These are phyloP conservation scores for Propithecus perrieri DNA, from an alignment of 2,797 vertebrate genomes.

Conservation along the genomic window DNA sequence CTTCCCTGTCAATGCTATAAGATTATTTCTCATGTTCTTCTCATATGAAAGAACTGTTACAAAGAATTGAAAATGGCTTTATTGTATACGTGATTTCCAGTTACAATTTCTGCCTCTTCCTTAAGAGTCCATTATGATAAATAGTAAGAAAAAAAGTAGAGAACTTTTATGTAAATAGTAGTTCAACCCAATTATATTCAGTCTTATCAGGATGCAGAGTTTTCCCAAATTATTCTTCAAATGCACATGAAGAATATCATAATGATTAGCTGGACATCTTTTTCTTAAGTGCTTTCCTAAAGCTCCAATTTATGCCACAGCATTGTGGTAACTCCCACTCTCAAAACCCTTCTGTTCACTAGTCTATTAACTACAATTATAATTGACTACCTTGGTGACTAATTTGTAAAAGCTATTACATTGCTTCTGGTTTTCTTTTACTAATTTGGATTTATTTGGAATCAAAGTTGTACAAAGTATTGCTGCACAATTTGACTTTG, in stretches of 20 bases:
- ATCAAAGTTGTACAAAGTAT: conserved; percentile 28
- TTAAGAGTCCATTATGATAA: conserved; percentile 47
- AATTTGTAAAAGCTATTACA: conserved; percentile 62
- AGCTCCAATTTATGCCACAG: not conserved
- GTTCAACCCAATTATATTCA: conserved; percentile 35
- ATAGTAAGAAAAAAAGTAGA: not conserved
- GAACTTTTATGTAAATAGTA: not conserved
- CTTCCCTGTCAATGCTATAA: not conserved
- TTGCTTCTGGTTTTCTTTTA: conserved; percentile 51
- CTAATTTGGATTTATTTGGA: conserved; percentile 45
- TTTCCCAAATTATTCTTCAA: conserved; percentile 40
- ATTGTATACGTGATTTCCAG: not conserved
- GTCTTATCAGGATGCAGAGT: not conserved
- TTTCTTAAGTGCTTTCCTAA: conserved; percentile 51
- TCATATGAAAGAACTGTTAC: conserved; percentile 23
- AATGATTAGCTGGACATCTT: conserved; percentile 39
- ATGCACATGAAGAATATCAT: conserved; percentile 6
- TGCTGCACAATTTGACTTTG: conserved; percentile 31
- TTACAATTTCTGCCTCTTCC: conserved; percentile 9
- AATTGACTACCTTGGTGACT: conserved; percentile 46
- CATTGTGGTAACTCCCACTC: not conserved
- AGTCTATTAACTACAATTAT: conserved; percentile 51
- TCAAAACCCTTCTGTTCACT: conserved; percentile 19
- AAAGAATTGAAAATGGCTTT: conserved; percentile 25
- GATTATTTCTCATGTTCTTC: conserved; percentile 30